Evolutionary conservation across 2,797 vertebrate species (phyloP).

Genomic region (Falco cherrug): DNA sequence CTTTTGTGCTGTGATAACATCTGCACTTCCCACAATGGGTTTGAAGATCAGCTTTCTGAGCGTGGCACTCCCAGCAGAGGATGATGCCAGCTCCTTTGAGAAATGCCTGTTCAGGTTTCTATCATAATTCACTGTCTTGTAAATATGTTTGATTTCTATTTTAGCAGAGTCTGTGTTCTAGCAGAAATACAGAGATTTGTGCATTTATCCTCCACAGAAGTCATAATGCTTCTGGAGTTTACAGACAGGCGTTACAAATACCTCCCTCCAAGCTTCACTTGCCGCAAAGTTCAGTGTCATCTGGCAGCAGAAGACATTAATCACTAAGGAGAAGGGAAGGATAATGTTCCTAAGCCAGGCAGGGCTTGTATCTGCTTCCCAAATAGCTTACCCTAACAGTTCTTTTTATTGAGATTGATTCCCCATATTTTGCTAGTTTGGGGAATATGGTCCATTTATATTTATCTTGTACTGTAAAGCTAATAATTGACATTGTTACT

Average conservation of each 20-base stretch:
- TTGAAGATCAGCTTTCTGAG: not conserved
- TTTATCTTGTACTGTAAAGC: constrained; percentile 63
- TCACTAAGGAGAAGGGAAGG: constrained; percentile 36
- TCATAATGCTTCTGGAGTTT: not conserved
- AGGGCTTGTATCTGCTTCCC: constrained; percentile 54
- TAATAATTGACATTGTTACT: constrained; percentile 66
- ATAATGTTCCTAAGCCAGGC: constrained; percentile 56
- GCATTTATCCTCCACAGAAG: constrained; percentile 30
- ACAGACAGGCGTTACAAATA: constrained; percentile 43
- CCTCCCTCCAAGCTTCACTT: constrained; percentile 24
- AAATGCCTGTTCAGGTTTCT: constrained; percentile 27
- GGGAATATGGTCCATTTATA: constrained; percentile 60
- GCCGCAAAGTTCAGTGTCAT: constrained; percentile 9
- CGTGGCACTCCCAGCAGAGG: not conserved
- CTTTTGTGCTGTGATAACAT: not conserved
- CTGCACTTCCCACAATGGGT: not conserved
- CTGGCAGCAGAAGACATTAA: constrained; percentile 51
- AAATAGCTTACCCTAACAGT: constrained; percentile 67
- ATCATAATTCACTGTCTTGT: constrained; percentile 24
- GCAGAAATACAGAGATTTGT: constrained; percentile 30
- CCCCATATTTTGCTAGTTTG: constrained; percentile 55
- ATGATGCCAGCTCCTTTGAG: not conserved
- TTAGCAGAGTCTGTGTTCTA: constrained; percentile 17
- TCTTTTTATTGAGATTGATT: constrained; percentile 74
- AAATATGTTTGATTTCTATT: constrained; percentile 44